Percentiles rank a stretch among this genome's conserved stretches.
Conservation (phyloP, 2,888 invertebrate species). For the Punctoribates punctum region DNA sequence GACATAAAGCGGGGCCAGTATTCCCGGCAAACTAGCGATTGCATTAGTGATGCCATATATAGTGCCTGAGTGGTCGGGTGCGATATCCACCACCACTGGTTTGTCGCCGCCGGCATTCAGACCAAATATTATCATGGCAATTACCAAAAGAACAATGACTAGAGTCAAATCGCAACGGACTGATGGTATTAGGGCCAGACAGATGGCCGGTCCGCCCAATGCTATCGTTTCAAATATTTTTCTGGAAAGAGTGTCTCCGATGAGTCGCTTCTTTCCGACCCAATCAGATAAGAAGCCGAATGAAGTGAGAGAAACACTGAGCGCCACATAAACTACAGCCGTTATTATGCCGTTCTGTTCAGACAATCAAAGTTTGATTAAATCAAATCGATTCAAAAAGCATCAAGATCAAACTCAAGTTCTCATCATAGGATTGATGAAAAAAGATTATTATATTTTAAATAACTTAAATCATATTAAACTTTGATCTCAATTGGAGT, state of each 20-base stretch:
- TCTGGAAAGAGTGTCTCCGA: constrained; percentile 47
- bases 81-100: constrained; percentile 48
- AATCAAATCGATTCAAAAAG: too few relatives aligned
- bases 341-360: constrained; percentile 48
- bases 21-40: constrained; percentile 47
- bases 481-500: too few relatives aligned
- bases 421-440: too few relatives aligned
- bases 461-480: too few relatives aligned
- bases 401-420: too few relatives aligned
- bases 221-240: constrained; percentile 48
- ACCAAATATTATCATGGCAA: constrained; percentile 48
- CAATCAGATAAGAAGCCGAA: constrained; percentile 48
- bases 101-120: constrained; percentile 60
- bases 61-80: constrained; percentile 47
- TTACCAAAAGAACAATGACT: constrained; percentile 46
- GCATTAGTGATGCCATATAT: constrained; percentile 48
- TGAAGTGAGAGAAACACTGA: constrained; percentile 47
- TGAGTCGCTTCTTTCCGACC: constrained; percentile 40
- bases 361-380: too few relatives aligned
- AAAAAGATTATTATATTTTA: too few relatives aligned
- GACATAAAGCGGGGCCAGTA: constrained; percentile 48
- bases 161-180: constrained; percentile 44
- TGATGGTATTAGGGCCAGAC: constrained; percentile 46
- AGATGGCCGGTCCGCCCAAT: constrained; percentile 47
- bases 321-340: constrained; percentile 48